Conservation (phyloP, 2,888 invertebrate species). For the Stratiomys singularior region DNA sequence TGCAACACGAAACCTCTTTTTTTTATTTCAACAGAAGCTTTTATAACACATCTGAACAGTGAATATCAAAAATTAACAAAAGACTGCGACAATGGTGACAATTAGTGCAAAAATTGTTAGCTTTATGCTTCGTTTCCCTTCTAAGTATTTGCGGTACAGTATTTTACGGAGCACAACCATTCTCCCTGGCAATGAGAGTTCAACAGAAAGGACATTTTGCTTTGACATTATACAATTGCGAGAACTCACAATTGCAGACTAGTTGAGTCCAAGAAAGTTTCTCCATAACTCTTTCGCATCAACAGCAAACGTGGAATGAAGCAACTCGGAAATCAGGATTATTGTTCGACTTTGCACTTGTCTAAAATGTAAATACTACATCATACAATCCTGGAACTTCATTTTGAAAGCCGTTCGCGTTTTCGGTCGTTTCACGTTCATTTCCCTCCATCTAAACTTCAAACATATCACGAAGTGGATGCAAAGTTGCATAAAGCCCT, state of each 20-base stretch:
- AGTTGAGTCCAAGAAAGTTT: neutral
- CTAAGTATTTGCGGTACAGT: too few relatives aligned
- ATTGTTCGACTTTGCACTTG: slow-evolving; percentile 11
- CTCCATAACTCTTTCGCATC: neutral
- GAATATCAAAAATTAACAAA: too few relatives aligned
- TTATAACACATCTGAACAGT: too few relatives aligned
- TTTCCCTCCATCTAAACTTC: neutral
- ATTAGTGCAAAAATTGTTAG: too few relatives aligned
- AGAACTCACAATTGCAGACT: neutral
- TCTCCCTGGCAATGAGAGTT: too few relatives aligned
- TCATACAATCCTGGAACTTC: neutral
- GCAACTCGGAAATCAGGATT: neutral
- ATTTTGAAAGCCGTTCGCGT: neutral
- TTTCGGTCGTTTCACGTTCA: neutral
- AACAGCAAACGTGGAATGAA: neutral
- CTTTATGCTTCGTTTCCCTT: too few relatives aligned
- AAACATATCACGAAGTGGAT: neutral
- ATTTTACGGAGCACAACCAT: too few relatives aligned
- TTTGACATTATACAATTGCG: neutral
- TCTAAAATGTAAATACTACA: slow-evolving; percentile 14
- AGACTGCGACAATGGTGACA: too few relatives aligned
- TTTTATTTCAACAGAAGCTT: too few relatives aligned
- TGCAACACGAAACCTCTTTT: too few relatives aligned
- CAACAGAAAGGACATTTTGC: neutral
- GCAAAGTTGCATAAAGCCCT: neutral